Evolutionary conservation across 2,888 invertebrate species (phyloP), one percentile per base, ranked within the genome.

Genomic region (Spatulosminthurus flaviceps): DNA sequence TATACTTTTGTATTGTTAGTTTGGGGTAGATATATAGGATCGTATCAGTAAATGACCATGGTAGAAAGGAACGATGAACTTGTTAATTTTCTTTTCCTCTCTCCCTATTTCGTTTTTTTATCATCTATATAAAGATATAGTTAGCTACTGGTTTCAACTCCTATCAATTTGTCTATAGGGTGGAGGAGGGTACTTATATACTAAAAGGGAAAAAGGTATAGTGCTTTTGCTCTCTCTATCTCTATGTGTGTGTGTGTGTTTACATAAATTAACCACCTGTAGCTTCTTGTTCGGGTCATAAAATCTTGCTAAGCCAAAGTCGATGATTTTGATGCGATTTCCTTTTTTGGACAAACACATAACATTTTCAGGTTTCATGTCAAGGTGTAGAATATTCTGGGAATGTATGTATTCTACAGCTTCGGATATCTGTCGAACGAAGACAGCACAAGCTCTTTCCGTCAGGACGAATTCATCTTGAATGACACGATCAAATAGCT

Each of bases 291-390:
- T 92, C 0, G 96, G 95, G 88, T 96, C 95, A 87, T 93, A 97
- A 88, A 94, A 93, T 86, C 97, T 90, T 2, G 99, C 98, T 83
- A 99, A 89, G 11, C 99, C 98, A 88, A 99, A 99, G 89, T 99
- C 98, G 86, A 99, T 98, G 86, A 99, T 95, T 90, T 99, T 99
- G 86, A 99, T 96, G 85, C 98, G 91, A 89, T 99, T 98, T n/a
- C 98, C 98, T 74, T 95, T 92, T 87, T 95, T 94, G 80, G 98
- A 95, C 28, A 98, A 91, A 87, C 98, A 99, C 74, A 99, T 91
- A 86, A 99, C 97, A 88, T 99, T 99, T 89, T 99, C 99, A 13
- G 99, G 99, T 94, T 99, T 99, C 91, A 99, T 92, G 87, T 99
- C 99, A 78, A 99, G 90, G 89, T 99, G 99, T 78, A 99, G 89